Percentiles rank a stretch among this genome's conserved stretches.
Evolutionary conservation across 2,797 vertebrate genomes (phyloP).

Genomic region (Myiotriccus ornatus): DNA sequence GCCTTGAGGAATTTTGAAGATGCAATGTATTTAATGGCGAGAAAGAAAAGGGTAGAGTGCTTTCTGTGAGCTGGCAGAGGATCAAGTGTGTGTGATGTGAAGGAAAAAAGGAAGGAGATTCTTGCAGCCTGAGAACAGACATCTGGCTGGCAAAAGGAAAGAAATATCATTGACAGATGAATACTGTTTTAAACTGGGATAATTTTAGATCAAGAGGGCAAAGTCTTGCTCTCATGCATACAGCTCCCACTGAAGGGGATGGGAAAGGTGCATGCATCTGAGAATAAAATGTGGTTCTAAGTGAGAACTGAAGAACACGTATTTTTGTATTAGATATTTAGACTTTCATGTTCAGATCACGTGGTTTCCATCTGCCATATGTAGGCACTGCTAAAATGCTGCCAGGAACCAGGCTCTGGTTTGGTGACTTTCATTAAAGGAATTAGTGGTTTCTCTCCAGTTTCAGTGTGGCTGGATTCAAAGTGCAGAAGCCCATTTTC

Average conservation of each 20-base stretch:
- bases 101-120: slow-evolving; percentile 55
- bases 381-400: slow-evolving; percentile 20
- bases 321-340: neutral
- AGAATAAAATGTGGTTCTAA: slow-evolving; percentile 4
- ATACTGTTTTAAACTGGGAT: slow-evolving; percentile 23
- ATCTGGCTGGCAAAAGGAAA: slow-evolving; percentile 61
- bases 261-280: slow-evolving; percentile 15
- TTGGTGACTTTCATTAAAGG: slow-evolving; percentile 65
- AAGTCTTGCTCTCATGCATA: slow-evolving; percentile 33
- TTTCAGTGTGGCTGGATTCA: slow-evolving; percentile 66
- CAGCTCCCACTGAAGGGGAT: neutral
- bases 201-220: slow-evolving; percentile 59
- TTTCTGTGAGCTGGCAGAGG: slow-evolving; percentile 35
- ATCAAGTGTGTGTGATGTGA: slow-evolving; percentile 51
- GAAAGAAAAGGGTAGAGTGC: slow-evolving; percentile 26
- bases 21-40: neutral
- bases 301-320: slow-evolving; percentile 23
- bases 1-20: slow-evolving; percentile 34
- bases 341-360: slow-evolving; percentile 17
- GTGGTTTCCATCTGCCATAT: slow-evolving; percentile 36
- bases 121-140: slow-evolving; percentile 54
- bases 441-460: slow-evolving; percentile 72
- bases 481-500: slow-evolving; percentile 52
- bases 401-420: slow-evolving; percentile 45
- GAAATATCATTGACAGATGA: slow-evolving; percentile 41